phyloP scores from a whole-genome alignment of 1,140 invertebrate species.

The Dreissena rostriformis region DNA sequence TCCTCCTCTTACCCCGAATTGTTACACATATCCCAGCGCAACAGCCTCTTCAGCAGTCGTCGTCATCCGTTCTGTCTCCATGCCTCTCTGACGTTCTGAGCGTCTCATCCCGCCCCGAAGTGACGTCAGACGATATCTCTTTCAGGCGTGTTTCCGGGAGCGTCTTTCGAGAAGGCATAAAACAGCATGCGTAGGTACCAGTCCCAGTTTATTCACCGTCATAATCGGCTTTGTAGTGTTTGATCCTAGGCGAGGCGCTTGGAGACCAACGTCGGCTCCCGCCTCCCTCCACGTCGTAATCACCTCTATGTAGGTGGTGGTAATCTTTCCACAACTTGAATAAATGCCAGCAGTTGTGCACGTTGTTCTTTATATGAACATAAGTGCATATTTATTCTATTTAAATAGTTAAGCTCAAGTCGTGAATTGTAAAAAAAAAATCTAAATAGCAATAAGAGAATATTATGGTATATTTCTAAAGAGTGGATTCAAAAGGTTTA shows the following conservation, averaged over 20 bases:
- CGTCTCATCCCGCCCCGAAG: not conserved
- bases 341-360: too few species aligned
- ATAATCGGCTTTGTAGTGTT: not conserved
- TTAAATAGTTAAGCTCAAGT: too few species aligned
- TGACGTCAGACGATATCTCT: not conserved
- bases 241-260: not conserved
- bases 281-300: too few species aligned
- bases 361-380: too few species aligned
- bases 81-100: not conserved
- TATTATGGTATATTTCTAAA: not conserved
- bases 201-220: not conserved
- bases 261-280: not conserved
- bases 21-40: not conserved
- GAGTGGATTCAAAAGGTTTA: too few species aligned
- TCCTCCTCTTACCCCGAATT: not conserved
- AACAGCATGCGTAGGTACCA: not conserved
- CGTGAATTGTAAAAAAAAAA: not conserved
- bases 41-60: not conserved
- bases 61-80: not conserved
- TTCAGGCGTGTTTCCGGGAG: not conserved
- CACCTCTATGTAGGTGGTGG: too few species aligned
- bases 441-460: constrained; percentile 14
- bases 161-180: not conserved
- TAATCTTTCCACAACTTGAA: too few species aligned
- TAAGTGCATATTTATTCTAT: too few species aligned